phyloP scores from a whole-genome alignment of 2,113 vertebrate species.

The Orientallactaga bullata region DNA sequence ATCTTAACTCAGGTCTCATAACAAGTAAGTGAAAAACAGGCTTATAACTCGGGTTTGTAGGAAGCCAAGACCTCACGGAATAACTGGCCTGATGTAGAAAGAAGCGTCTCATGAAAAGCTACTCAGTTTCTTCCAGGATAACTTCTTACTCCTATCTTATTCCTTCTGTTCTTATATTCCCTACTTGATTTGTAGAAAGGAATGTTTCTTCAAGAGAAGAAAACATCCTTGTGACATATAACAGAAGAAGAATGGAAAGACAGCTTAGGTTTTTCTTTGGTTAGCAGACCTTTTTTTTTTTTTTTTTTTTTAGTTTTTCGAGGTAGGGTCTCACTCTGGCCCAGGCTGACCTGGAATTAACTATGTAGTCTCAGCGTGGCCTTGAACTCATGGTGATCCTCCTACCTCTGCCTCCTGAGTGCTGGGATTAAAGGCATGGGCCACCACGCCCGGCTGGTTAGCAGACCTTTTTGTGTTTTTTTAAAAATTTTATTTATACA shows the following conservation, averaged over 20 bases:
- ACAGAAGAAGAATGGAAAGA: constrained; percentile 25
- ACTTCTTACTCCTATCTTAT: not conserved
- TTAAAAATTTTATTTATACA: too few species aligned
- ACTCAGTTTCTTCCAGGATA: not conserved
- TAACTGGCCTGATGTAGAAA: not conserved
- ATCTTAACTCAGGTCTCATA: not conserved
- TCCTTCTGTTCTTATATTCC: not conserved
- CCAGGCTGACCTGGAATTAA: too few species aligned
- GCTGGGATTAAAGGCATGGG: too few species aligned
- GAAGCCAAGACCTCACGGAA: not conserved
- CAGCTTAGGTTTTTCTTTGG: not conserved
- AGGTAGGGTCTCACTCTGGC: too few species aligned
- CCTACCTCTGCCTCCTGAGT: too few species aligned
- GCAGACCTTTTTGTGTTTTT: not conserved
- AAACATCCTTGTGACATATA: constrained; percentile 29
- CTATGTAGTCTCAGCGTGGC: too few species aligned
- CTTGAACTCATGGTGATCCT: too few species aligned
- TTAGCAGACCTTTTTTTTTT: not conserved
- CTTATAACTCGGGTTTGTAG: not conserved
- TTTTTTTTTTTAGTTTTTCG: too few species aligned
- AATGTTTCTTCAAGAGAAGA: constrained; percentile 44
- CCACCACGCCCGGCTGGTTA: too few species aligned
- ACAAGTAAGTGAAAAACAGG: not conserved
- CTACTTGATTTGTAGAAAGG: constrained; percentile 27
- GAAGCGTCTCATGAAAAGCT: not conserved